A percentile compares a stretch with the other conserved stretches of the same genome.
Conservation (phyloP, 2,888 invertebrate species). For the Callimorpha dominula region DNA sequence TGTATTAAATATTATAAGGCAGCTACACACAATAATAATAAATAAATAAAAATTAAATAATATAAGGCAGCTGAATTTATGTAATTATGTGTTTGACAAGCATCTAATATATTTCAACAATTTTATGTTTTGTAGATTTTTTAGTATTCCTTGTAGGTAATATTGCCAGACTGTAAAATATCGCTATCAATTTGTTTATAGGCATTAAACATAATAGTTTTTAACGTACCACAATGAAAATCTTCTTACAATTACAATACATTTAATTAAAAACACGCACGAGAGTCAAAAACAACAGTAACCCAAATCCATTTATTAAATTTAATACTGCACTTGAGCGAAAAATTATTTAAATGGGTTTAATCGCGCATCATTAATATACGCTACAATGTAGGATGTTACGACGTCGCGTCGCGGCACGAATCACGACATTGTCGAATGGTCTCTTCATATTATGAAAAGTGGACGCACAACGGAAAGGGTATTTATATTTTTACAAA, state of each 20-base stretch:
- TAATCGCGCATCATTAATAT: constrained; percentile 38
- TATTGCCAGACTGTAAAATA: too few relatives aligned
- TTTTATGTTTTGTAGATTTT: neutral
- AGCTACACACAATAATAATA: too few relatives aligned
- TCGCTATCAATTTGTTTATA: too few relatives aligned
- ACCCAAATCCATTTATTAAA: constrained; percentile 29
- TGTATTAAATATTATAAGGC: too few relatives aligned
- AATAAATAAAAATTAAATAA: too few relatives aligned
- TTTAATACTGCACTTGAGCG: constrained; percentile 31
- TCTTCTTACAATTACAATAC: too few relatives aligned
- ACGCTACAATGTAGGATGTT: constrained; percentile 31
- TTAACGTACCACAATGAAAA: too few relatives aligned
- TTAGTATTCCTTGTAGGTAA: too few relatives aligned
- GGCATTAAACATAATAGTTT: too few relatives aligned
- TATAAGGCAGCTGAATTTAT: too few relatives aligned
- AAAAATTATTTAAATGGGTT: constrained; percentile 44
- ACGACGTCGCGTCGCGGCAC: constrained; percentile 47
- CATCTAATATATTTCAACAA: too few relatives aligned
- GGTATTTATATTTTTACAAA: constrained; percentile 43
- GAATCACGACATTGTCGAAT: constrained; percentile 24
- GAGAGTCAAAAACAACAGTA: constrained; percentile 22
- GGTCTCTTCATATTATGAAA: constrained; percentile 41
- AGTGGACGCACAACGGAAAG: constrained; percentile 36
- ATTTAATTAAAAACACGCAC: neutral
- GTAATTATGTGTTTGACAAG: too few relatives aligned